Evolutionary conservation across 2,888 invertebrate species (phyloP).

Genomic region (Hydropsyche betteni): DNA sequence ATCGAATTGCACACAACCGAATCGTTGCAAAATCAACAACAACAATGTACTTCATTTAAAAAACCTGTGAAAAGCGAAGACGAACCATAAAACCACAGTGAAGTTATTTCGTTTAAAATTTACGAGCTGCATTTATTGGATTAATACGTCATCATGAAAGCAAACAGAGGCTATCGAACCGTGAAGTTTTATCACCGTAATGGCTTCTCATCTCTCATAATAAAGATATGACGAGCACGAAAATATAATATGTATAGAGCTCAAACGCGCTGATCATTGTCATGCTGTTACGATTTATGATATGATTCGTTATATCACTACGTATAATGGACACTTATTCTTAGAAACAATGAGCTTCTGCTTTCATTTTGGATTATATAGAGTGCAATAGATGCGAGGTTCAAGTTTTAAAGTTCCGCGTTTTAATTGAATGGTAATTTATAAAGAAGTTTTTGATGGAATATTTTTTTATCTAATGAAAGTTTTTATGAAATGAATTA

Average conservation of each 20-base stretch:
- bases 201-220: not conserved
- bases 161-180: not conserved
- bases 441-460: no score
- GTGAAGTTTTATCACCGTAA: not conserved
- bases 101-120: no score
- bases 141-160: not conserved
- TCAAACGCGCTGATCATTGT: not conserved
- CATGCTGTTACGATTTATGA: conserved; percentile 5
- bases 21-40: not conserved
- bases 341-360: no score
- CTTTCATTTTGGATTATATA: no score
- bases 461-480: no score
- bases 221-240: conserved; percentile 2
- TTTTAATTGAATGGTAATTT: no score
- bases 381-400: no score
- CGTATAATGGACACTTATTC: no score
- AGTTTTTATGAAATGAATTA: no score
- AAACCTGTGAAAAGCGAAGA: not conserved
- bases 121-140: no score
- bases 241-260: not conserved
- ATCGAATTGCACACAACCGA: conserved; percentile 1
- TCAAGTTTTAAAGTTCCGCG: no score
- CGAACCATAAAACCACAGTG: no score
- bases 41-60: not conserved
- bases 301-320: conserved; percentile 11